These are phyloP conservation scores for Miltochrista miniata DNA, from an alignment of 2,888 invertebrate genomes.

Conservation along the genomic window DNA sequence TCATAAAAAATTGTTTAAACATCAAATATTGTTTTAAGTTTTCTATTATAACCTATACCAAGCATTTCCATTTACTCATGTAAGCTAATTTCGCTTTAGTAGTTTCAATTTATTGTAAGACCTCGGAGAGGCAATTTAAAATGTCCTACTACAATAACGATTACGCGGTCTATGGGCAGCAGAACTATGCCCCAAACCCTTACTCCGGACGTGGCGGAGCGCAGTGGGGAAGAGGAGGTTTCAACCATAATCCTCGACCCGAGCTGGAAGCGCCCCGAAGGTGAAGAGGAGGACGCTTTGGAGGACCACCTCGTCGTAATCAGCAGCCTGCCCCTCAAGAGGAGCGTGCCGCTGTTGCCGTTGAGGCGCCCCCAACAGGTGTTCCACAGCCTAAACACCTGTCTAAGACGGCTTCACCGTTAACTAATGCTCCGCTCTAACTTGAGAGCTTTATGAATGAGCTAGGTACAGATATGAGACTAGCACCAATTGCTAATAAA, in stretches of 20 bases:
- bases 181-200: not conserved
- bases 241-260: constrained; percentile 4
- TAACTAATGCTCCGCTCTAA: constrained; percentile 15
- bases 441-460: constrained; percentile 18
- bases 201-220: constrained; percentile 7
- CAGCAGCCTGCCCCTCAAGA: not conserved
- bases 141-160: not conserved
- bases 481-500: constrained; percentile 14
- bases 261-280: constrained; percentile 5
- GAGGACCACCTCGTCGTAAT: constrained; percentile 5
- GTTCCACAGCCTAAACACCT: constrained; percentile 14
- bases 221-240: constrained; percentile 9
- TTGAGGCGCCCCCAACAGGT: not conserved
- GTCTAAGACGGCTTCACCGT: constrained; percentile 11
- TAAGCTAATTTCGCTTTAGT: constrained; percentile 10
- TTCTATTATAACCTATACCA: too few relatives aligned
- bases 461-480: constrained; percentile 17
- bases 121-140: constrained; percentile 8
- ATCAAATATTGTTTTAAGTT: too few relatives aligned
- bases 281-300: not conserved
- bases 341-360: not conserved
- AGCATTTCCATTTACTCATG: too few relatives aligned
- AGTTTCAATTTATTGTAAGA: constrained; percentile 1
- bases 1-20: too few relatives aligned
- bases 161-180: not conserved